Percentiles rank a stretch among this genome's conserved stretches.
Conservation (phyloP, 2,888 invertebrate species). For the Corbicula japonica region DNA sequence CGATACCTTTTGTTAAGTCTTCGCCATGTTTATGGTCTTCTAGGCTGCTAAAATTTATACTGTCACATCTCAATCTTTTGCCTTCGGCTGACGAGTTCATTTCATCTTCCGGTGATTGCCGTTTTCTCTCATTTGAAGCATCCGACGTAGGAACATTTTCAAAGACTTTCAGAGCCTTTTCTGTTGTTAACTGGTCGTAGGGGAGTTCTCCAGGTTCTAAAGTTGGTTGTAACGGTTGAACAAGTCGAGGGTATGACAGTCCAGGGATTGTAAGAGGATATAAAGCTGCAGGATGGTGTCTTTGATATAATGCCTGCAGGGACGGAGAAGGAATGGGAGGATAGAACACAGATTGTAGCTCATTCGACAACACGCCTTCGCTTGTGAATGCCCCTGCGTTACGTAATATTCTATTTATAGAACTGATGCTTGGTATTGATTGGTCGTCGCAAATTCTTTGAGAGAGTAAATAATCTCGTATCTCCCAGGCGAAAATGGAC, state of each 20-base stretch:
- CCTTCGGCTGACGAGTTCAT: slow-evolving; percentile 32
- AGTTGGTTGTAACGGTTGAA: slow-evolving; percentile 70
- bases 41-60: slow-evolving; percentile 46
- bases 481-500: slow-evolving; percentile 99
- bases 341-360: slow-evolving; percentile 52
- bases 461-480: slow-evolving; percentile 94
- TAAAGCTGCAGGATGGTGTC: slow-evolving; percentile 59
- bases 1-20: slow-evolving; percentile 64
- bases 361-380: slow-evolving; percentile 60
- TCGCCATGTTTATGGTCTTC: slow-evolving; percentile 51
- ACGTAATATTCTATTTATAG: slow-evolving; percentile 96
- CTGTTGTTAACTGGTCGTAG: slow-evolving; percentile 14
- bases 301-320: slow-evolving; percentile 62
- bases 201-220: slow-evolving; percentile 54
- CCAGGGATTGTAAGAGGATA: slow-evolving; percentile 78
- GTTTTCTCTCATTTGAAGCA: slow-evolving; percentile 28
- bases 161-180: slow-evolving; percentile 14
- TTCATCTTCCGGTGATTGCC: slow-evolving; percentile 32
- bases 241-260: slow-evolving; percentile 80
- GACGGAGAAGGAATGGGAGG: slow-evolving; percentile 59
- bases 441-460: slow-evolving; percentile 94
- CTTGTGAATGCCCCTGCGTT: slow-evolving; percentile 77
- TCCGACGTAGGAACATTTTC: slow-evolving; percentile 4
- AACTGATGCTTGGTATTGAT: slow-evolving; percentile 95
- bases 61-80: slow-evolving; percentile 55